Evolutionary conservation across 2,888 invertebrate genomes (phyloP), one percentile per base, ranked within the genome.

Genomic region (Catonia carolina): DNA sequence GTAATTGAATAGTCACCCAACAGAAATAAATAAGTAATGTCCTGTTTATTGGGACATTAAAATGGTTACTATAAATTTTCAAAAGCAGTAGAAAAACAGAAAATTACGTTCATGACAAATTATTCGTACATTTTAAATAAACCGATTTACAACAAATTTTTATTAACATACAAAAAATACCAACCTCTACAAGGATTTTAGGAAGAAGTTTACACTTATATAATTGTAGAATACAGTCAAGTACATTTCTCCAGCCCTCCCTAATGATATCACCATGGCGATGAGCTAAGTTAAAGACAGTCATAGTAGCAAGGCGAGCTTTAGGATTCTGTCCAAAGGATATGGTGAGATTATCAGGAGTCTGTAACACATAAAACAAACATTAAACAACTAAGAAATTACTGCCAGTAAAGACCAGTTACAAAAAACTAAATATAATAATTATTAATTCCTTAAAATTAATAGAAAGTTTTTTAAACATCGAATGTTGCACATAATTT

Each of bases 181-280:
- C 4, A 27, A 69, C 69, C 67, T 70, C 70, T 2, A 69, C 65
- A 14, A 70, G 62, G 37, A 64, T 64, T 70, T 85, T 85, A 2
- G 98, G 95, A 59, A 99, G 74, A 48, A 97, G 75, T 64, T 87
- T 84, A 17, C 90, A 85, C 18, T 86, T 80, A 71, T 89, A 97
- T 1, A 99, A 76, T 56, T 92, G 88, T 55, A 91, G 77, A 63
- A 96, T 78, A 55, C 95, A 84, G 70, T 98, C 96, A 42, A 98
- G 78, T 54, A 99, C 81, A 67, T 92, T 92, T 65, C 89, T 86
- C 99, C 99, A 99, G 7, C 96, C 89, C 68, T 91, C 92, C 23
- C 96, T 79, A 60, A 96, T 76, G 61, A 61, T 89, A 74, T 97
- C 92, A 0, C 96, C 97, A 72, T 98, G 90, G 1, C 89, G 80